Evolutionary conservation across 2,888 invertebrate genomes (phyloP).

Genomic region (Noctua fimbriata): DNA sequence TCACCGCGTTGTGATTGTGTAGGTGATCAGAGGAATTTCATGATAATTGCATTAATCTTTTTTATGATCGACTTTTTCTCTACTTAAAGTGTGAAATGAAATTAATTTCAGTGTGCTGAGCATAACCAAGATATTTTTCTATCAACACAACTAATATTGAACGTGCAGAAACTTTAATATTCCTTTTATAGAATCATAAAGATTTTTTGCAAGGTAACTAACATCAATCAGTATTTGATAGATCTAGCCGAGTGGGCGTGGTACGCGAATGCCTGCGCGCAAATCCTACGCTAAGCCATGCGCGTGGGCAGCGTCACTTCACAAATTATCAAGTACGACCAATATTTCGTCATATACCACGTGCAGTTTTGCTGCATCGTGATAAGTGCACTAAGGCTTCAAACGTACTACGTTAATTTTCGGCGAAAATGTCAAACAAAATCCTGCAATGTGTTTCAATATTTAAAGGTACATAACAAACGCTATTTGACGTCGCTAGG

Average conservation of each 20-base stretch:
- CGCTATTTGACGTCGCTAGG: too few species aligned
- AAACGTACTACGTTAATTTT: neutral
- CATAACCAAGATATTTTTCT: slow-evolving; percentile 11
- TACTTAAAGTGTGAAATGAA: neutral
- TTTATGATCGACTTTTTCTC: slow-evolving; percentile 16
- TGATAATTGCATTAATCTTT: slow-evolving; percentile 10
- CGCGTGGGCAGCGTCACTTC: slow-evolving; percentile 66
- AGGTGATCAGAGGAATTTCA: neutral
- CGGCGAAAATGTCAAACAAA: neutral
- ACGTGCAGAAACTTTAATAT: slow-evolving; percentile 37
- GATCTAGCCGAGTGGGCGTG: slow-evolving; percentile 61
- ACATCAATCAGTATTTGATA: slow-evolving; percentile 56
- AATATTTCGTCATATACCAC: slow-evolving; percentile 50
- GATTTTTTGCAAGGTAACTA: slow-evolving; percentile 56
- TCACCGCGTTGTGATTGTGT: slow-evolving; percentile 1
- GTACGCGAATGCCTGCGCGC: slow-evolving; percentile 63
- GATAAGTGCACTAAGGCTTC: slow-evolving; percentile 41
- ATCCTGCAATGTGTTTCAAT: neutral
- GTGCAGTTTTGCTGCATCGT: slow-evolving; percentile 42
- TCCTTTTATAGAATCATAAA: slow-evolving; percentile 39
- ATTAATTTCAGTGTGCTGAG: neutral
- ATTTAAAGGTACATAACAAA: neutral
- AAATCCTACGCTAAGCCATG: slow-evolving; percentile 54
- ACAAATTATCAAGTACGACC: slow-evolving; percentile 60
- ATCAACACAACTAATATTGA: slow-evolving; percentile 13